Conservation (phyloP, 2,797 vertebrate species). For the Diceros bicornis region DNA sequence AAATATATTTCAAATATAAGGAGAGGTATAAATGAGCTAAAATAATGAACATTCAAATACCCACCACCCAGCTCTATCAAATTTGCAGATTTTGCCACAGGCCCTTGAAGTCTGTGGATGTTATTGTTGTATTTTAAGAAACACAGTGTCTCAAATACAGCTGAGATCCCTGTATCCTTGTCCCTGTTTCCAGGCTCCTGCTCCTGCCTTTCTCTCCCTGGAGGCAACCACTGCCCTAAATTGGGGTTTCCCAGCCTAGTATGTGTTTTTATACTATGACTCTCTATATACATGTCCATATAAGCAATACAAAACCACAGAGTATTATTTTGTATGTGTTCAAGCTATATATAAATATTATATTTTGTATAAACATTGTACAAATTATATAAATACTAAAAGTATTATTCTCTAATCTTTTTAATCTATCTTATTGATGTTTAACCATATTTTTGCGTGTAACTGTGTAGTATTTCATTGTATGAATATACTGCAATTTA, state of each 20-base stretch:
- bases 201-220: neutral
- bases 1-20: constrained; percentile 44
- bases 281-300: neutral
- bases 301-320: neutral
- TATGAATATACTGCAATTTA: neutral
- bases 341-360: neutral
- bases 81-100: neutral
- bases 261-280: neutral
- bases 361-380: constrained; percentile 8
- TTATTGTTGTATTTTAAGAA: neutral
- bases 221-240: neutral
- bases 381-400: neutral
- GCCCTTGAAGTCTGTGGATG: neutral
- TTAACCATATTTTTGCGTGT: neutral
- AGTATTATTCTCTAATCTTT: neutral
- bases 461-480: neutral
- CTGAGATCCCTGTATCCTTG: neutral
- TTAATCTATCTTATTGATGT: neutral
- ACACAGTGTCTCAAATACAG: neutral
- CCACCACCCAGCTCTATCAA: neutral
- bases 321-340: neutral
- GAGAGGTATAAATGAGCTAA: neutral
- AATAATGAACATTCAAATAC: neutral
- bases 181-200: neutral
- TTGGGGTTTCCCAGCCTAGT: neutral